These are phyloP conservation scores for Belonocnema kinseyi DNA, from an alignment of 1,140 invertebrate species.

Conservation along the genomic window DNA sequence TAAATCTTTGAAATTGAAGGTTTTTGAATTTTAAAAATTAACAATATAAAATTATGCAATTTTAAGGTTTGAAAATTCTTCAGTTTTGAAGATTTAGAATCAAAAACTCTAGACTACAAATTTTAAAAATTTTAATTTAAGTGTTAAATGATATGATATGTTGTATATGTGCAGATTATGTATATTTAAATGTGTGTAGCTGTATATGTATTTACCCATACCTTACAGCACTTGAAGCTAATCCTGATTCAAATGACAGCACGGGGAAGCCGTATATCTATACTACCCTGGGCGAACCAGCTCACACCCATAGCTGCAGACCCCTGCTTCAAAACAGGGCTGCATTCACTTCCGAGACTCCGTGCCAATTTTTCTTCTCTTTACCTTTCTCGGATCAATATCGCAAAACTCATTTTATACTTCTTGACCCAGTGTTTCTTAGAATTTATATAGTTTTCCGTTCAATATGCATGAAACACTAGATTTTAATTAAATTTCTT, in stretches of 20 bases:
- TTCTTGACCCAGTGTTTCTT: constrained; percentile 12
- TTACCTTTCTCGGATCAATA: constrained; percentile 19
- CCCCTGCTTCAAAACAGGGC: constrained; percentile 3
- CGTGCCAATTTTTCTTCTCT: constrained; percentile 22
- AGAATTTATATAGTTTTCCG: constrained; percentile 2
- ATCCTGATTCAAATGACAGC: constrained; percentile 30
- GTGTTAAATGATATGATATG: too few species aligned
- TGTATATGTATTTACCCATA: neutral
- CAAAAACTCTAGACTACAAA: too few species aligned
- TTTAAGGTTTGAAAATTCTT: too few species aligned
- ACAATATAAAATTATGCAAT: too few species aligned
- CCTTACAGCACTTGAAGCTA: constrained; percentile 4
- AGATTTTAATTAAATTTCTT: constrained; percentile 22
- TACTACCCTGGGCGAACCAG: constrained; percentile 5
- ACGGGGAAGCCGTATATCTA: constrained; percentile 25
- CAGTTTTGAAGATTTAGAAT: too few species aligned
- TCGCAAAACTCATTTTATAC: constrained; percentile 26
- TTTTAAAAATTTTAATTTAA: too few species aligned
- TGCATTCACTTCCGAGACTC: constrained; percentile 21
- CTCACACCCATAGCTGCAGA: constrained; percentile 5
- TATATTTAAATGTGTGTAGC: neutral
- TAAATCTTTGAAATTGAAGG: too few species aligned
- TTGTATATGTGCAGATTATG: neutral
- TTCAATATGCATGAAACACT: constrained; percentile 4
- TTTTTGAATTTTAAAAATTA: too few species aligned